Base-by-base conservation (phyloP, 2,113 vertebrate species). In the Sciurus niger region DNA sequence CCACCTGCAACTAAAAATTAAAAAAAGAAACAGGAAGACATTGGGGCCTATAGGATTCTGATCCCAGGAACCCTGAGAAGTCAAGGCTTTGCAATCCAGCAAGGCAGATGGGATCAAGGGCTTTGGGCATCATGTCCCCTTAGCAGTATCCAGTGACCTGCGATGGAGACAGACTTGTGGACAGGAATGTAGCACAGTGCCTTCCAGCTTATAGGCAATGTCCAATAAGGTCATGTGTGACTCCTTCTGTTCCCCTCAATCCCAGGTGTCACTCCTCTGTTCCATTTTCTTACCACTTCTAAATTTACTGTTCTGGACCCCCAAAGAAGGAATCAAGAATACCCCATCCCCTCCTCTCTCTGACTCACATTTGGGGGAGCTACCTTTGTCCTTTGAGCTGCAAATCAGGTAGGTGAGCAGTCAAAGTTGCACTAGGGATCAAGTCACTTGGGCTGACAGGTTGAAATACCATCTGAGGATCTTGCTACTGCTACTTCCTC, bases 301-400 rank as follows among this genome's bases (percentile, higher is more conserved):
- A 28, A 37, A 84, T 60, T 87, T 32, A n/a, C 72, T 84, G 84
- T 90, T 85, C 60, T 74, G 16, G 90, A 86, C 84, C 37, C 58
- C 51, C 80, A 86, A 82, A 96, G 72, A 68, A 82, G 34, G 30
- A 43, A 80, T n/a, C 37, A 68, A n/a, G 67, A 30, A n/a, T 30
- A 68, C 32, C 14, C 55, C 10, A 55, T 84, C 16, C 40, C 43
- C 16, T 87, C 14, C 32, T 65, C 20, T 37, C 46, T 48, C 16
- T 28, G 18, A 84, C 43, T 48, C 7, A 0, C 51, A 25, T 8
- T 17, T 68, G 8, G 25, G 48, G 32, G 58, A 89, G 46, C 34
- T 17, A 24, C 14, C 46, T 68, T 30, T 65, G 43, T 53, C 65
- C 48, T 84, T 60, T 51, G 51, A 80, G 43, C 32, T 25, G 32